phyloP scores from a whole-genome alignment of 2,113 vertebrate genomes.

The Procapra przewalskii region DNA sequence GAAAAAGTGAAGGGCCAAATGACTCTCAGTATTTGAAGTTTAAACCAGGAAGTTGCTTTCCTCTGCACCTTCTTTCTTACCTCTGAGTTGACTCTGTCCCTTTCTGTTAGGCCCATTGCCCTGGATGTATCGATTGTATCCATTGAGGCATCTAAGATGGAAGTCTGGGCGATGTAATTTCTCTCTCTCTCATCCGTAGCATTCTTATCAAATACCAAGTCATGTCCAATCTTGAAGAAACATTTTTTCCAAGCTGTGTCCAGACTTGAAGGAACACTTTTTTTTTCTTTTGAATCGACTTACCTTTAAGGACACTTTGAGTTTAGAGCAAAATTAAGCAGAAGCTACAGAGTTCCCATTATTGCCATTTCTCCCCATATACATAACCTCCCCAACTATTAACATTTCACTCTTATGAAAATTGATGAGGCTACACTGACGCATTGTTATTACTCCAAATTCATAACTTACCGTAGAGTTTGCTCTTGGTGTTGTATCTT shows the following conservation, averaged over 20 bases:
- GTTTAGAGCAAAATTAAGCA: neutral
- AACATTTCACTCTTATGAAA: neutral
- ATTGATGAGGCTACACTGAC: neutral
- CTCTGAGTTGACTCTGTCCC: neutral
- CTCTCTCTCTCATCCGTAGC: neutral
- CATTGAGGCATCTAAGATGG: neutral
- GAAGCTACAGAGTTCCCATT: neutral
- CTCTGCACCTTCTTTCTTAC: neutral
- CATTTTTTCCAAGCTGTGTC: neutral
- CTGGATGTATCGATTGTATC: accelerated
- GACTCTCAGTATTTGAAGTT: neutral
- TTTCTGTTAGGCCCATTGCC: too few species aligned
- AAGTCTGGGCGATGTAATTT: neutral
- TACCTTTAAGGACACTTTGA: neutral
- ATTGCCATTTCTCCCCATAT: too few species aligned
- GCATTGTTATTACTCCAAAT: neutral
- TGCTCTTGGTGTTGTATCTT: neutral
- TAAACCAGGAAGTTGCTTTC: neutral
- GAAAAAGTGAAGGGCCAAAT: neutral
- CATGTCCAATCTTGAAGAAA: neutral
- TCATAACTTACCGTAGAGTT: neutral
- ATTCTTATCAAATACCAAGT: neutral
- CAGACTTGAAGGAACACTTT: neutral
- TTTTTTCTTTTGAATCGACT: neutral
- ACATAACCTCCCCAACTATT: neutral